phyloP scores from a whole-genome alignment of 2,797 vertebrate genomes.

The Gallinago stenura region DNA sequence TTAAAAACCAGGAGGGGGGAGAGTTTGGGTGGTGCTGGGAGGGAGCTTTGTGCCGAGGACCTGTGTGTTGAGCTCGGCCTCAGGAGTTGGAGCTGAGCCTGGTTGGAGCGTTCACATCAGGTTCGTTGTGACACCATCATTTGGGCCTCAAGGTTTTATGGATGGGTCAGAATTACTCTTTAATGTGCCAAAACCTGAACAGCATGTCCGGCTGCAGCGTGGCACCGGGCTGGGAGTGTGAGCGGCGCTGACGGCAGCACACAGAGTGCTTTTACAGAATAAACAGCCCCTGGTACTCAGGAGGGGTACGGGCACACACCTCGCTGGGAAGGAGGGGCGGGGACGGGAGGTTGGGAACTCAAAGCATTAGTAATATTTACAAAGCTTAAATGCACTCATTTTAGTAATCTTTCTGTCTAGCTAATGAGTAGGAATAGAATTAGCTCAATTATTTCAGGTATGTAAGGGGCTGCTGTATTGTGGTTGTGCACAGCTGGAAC shows the following conservation, averaged over 20 bases:
- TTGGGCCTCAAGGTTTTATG: background rate
- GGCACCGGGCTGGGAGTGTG: background rate
- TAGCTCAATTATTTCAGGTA: background rate
- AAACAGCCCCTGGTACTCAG: too few relatives aligned
- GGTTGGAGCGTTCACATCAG: accelerated
- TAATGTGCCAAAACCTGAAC: accelerated
- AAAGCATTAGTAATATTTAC: background rate
- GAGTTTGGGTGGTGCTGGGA: background rate
- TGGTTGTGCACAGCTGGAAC: background rate
- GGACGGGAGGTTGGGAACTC: too few relatives aligned
- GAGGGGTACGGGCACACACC: background rate
- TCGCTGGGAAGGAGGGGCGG: background rate
- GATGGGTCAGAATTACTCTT: background rate
- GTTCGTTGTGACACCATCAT: too few relatives aligned
- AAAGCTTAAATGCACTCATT: background rate
- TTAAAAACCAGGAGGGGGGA: background rate
- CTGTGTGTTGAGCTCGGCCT: background rate
- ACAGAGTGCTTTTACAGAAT: background rate
- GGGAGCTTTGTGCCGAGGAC: background rate
- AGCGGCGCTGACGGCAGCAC: background rate
- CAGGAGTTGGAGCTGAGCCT: background rate
- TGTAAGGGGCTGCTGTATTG: background rate
- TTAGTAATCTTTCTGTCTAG: background rate
- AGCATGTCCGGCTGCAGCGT: background rate
- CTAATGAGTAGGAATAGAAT: background rate